These are phyloP conservation scores for Athene cunicularia DNA, from an alignment of 2,113 vertebrate species.

Conservation along the genomic window DNA sequence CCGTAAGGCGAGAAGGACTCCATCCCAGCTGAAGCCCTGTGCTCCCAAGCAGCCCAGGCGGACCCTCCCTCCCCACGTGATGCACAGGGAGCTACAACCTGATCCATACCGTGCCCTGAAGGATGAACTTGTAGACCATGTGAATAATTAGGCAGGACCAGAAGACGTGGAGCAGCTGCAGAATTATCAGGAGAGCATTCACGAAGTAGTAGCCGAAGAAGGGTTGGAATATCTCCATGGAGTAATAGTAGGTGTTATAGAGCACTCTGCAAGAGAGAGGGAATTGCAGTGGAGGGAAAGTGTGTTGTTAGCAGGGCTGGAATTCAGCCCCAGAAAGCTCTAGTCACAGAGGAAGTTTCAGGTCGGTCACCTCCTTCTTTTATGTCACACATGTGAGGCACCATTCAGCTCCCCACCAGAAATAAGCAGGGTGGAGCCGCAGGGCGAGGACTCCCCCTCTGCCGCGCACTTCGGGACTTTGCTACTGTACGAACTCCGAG, in stretches of 20 bases:
- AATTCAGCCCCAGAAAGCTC: background rate
- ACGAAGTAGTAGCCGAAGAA: conserved; percentile 92
- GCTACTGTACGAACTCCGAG: background rate
- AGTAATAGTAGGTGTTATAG: conserved; percentile 80
- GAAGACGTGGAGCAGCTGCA: conserved; percentile 90
- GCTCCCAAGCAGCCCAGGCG: background rate
- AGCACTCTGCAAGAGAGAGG: conserved; percentile 75
- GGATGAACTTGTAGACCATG: conserved; percentile 87
- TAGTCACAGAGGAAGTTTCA: background rate
- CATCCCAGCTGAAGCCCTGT: background rate
- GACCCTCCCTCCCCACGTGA: background rate
- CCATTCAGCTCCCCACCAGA: background rate
- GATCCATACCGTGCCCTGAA: conserved; percentile 82
- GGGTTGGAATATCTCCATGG: conserved; percentile 75
- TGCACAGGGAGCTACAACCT: background rate
- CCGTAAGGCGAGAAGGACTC: background rate
- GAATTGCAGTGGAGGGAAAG: background rate
- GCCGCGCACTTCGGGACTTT: background rate
- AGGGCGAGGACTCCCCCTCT: background rate
- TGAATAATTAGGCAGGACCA: conserved; percentile 91
- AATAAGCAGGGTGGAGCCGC: background rate
- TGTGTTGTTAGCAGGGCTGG: background rate
- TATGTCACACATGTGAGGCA: background rate
- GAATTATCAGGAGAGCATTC: conserved; percentile 81
- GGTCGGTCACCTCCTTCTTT: background rate